phyloP scores from a whole-genome alignment of 2,113 vertebrate genomes.

The Tamias sibiricus region DNA sequence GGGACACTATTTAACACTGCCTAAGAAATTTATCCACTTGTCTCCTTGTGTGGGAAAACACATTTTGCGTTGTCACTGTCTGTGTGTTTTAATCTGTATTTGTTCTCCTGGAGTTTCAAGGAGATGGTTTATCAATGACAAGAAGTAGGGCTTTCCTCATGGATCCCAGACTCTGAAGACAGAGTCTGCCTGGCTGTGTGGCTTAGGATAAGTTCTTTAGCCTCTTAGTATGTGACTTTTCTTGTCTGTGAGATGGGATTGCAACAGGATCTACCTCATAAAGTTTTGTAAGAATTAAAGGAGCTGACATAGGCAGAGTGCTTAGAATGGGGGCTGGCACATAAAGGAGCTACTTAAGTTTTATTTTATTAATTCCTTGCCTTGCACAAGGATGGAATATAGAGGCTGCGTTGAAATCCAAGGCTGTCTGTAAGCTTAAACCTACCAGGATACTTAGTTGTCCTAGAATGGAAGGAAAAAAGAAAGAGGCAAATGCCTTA shows the following conservation, averaged over 20 bases:
- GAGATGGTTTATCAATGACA: not conserved
- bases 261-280: not conserved
- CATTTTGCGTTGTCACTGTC: not conserved
- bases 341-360: not conserved
- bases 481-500: not conserved
- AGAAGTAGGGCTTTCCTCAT: not conserved
- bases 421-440: not conserved
- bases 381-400: not conserved
- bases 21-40: not conserved
- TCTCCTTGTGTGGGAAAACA: not conserved
- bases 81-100: not conserved
- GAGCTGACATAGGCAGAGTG: not conserved
- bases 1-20: not conserved
- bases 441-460: not conserved
- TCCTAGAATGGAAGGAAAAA: not conserved
- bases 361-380: not conserved
- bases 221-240: not conserved
- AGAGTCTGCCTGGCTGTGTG: not conserved
- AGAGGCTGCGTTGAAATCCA: not conserved
- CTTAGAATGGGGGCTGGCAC: not conserved
- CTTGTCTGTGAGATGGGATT: not conserved
- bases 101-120: not conserved
- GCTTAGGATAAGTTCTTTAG: not conserved
- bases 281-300: constrained; percentile 2
- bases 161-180: not conserved